A percentile compares a stretch with the other conserved stretches of the same genome.
Conservation (phyloP, 2,888 invertebrate species). For the Drosophila infuscata region DNA sequence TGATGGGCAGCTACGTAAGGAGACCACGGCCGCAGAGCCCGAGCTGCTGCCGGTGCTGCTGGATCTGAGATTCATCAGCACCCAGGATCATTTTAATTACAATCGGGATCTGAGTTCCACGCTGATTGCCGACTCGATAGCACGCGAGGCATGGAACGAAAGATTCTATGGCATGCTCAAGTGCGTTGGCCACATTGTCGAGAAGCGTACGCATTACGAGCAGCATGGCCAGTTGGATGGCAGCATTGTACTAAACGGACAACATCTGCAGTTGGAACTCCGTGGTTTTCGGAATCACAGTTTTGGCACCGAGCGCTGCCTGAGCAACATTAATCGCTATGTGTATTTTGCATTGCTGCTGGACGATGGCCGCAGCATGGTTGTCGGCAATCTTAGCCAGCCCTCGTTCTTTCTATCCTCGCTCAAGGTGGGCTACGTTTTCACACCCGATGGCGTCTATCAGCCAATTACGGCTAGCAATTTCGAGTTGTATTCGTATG, state of each 20-base stretch:
- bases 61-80: slow-evolving; percentile 88
- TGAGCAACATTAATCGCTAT: slow-evolving; percentile 91
- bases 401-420: slow-evolving; percentile 87
- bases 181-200: slow-evolving; percentile 86
- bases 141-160: slow-evolving; percentile 90
- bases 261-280: slow-evolving; percentile 86
- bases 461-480: slow-evolving; percentile 88
- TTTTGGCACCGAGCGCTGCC: slow-evolving; percentile 91
- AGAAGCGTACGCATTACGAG: slow-evolving; percentile 91
- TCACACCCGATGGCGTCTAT: slow-evolving; percentile 86
- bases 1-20: slow-evolving; percentile 88
- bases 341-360: slow-evolving; percentile 92
- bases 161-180: slow-evolving; percentile 88
- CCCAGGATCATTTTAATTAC: slow-evolving; percentile 89
- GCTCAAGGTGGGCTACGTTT: slow-evolving; percentile 89
- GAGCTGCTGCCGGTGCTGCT: slow-evolving; percentile 87
- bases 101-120: slow-evolving; percentile 89
- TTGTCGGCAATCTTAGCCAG: slow-evolving; percentile 91
- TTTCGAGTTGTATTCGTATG: slow-evolving; percentile 88
- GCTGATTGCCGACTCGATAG: slow-evolving; percentile 90
- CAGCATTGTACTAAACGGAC: slow-evolving; percentile 86
- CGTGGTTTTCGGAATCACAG: slow-evolving; percentile 92
- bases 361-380: slow-evolving; percentile 89
- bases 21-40: slow-evolving; percentile 61
- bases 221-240: slow-evolving; percentile 90